Conservation (phyloP, 2,888 invertebrate genomes). For the Cephus sareptanus region DNA sequence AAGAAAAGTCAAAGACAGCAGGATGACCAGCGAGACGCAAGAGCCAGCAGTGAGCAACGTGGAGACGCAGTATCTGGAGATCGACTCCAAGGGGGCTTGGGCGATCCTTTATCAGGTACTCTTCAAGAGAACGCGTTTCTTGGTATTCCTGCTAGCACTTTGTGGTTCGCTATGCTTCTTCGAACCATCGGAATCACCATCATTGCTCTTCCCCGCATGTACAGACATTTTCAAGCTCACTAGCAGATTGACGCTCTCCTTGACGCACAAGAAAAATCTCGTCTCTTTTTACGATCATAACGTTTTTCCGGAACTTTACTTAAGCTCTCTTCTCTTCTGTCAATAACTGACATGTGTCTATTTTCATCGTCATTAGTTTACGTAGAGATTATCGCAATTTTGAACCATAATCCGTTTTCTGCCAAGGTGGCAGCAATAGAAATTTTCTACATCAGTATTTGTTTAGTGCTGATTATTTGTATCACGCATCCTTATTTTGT, state of each 20-base stretch:
- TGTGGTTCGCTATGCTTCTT: not conserved
- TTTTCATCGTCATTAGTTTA: no score
- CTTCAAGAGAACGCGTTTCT: conserved; percentile 24
- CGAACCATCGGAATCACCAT: no score
- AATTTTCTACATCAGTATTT: no score
- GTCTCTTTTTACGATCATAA: not conserved
- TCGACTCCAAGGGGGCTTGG: conserved; percentile 79
- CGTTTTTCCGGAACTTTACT: not conserved
- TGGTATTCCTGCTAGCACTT: conserved; percentile 9
- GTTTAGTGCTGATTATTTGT: no score
- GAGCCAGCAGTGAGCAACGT: conserved; percentile 67
- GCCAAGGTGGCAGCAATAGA: no score
- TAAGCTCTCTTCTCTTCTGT: not conserved
- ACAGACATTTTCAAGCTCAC: no score
- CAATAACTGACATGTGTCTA: not conserved
- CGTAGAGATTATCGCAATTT: no score
- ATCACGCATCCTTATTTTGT: no score
- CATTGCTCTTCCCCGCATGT: no score
- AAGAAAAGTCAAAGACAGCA: conserved; percentile 22
- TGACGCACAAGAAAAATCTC: no score
- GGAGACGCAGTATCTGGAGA: conserved; percentile 79
- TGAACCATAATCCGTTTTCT: no score
- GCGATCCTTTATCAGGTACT: conserved; percentile 77
- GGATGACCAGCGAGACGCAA: conserved; percentile 47
- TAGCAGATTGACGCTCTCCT: no score